phyloP scores from a whole-genome alignment of 2,888 invertebrate species.

The Lasioglossum vierecki region DNA sequence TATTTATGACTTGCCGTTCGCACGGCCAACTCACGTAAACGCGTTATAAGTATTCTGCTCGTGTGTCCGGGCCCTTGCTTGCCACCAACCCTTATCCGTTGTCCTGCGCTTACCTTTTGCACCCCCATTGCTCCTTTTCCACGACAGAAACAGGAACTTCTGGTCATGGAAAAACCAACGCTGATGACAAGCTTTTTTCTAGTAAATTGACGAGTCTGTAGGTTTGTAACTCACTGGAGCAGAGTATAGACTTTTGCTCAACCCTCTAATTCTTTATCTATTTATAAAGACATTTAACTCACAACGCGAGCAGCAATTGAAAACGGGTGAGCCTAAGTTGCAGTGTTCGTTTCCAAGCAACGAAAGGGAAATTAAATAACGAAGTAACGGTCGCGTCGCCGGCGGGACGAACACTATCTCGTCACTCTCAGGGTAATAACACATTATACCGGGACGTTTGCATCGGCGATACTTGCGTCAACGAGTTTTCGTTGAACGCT shows the following conservation, averaged over 20 bases:
- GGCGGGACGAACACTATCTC: neutral
- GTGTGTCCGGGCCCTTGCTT: conserved; percentile 24
- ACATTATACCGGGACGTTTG: conserved; percentile 13
- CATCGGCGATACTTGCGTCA: conserved; percentile 25
- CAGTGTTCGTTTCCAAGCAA: neutral
- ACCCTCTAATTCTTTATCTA: too few relatives aligned
- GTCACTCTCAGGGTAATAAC: neutral
- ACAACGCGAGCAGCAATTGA: neutral
- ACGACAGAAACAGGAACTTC: conserved; percentile 38
- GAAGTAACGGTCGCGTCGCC: neutral
- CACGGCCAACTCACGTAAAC: conserved; percentile 58
- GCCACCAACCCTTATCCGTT: neutral
- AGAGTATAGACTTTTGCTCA: neutral
- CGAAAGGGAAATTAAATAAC: conserved; percentile 12
- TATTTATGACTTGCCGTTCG: conserved; percentile 57
- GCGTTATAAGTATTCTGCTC: conserved; percentile 64
- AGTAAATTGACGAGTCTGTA: neutral
- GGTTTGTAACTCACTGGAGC: neutral
- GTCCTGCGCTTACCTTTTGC: neutral
- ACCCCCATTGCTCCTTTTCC: neutral
- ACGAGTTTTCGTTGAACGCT: conserved; percentile 43
- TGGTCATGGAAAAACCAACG: conserved; percentile 25
- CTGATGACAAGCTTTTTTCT: neutral
- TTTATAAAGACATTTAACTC: too few relatives aligned
- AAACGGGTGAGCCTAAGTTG: neutral